Conservation (phyloP, 2,113 vertebrate species). For the Mastomys natalensis region DNA sequence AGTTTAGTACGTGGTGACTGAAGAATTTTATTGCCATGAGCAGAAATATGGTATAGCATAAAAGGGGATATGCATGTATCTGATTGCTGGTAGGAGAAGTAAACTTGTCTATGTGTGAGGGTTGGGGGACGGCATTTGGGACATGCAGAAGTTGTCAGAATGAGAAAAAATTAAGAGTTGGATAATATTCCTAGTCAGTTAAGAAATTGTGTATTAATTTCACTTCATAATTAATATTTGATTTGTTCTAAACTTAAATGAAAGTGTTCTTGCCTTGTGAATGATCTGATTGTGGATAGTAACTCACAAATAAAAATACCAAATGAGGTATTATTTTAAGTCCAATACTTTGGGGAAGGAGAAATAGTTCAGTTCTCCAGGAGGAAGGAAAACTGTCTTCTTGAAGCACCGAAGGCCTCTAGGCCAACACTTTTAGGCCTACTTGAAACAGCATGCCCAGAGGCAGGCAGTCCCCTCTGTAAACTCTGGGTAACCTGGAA, state of each 20-base stretch:
- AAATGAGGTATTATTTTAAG: not conserved
- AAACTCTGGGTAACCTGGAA: slow-evolving; percentile 75
- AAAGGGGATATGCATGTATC: not conserved
- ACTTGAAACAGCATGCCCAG: not conserved
- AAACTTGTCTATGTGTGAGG: not conserved
- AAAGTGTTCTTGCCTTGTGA: not conserved
- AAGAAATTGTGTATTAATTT: not conserved
- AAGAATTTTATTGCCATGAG: not conserved
- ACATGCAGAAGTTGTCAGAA: not conserved
- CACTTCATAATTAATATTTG: not conserved
- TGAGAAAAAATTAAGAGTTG: not conserved
- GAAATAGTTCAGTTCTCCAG: not conserved
- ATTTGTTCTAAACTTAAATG: not conserved
- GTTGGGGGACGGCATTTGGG: not conserved
- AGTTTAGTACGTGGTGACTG: accelerated
- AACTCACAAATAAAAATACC: not conserved
- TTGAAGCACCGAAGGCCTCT: not conserved
- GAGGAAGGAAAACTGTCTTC: not conserved
- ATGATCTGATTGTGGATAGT: not conserved
- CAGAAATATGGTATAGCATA: not conserved
- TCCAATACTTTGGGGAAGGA: not conserved
- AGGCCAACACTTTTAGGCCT: not conserved
- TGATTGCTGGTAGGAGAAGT: not conserved
- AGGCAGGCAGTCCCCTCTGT: not conserved
- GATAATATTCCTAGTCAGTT: not conserved